Conservation (phyloP, 1,140 invertebrate genomes). For the Trichogramma pretiosum region DNA sequence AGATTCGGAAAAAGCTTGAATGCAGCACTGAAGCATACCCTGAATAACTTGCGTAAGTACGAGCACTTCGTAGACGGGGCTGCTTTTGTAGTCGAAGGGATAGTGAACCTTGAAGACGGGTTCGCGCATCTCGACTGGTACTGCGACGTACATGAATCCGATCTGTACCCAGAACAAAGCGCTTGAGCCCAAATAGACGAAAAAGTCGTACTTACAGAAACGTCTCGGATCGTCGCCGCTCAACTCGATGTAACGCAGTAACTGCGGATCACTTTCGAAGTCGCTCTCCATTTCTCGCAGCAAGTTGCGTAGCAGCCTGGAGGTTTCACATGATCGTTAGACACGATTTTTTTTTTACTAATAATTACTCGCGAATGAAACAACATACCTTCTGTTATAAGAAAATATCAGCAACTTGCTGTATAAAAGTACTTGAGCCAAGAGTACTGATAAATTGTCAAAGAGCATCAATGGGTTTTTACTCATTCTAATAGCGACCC, state of each 20-base stretch:
- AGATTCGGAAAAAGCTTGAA: neutral
- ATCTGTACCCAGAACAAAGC: neutral
- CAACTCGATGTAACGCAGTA: no score
- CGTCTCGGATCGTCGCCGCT: no score
- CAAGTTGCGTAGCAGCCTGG: neutral
- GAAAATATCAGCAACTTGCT: neutral
- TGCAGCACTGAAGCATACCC: neutral
- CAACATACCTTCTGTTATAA: neutral
- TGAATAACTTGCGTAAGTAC: neutral
- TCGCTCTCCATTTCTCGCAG: slow-evolving; percentile 3
- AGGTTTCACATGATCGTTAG: no score
- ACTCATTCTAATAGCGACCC: neutral
- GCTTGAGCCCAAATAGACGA: neutral
- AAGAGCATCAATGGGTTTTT: neutral
- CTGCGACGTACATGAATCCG: neutral
- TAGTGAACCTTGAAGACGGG: neutral
- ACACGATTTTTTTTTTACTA: no score
- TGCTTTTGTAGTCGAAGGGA: slow-evolving; percentile 5
- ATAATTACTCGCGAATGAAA: no score
- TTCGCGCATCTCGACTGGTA: neutral
- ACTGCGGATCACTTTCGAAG: neutral
- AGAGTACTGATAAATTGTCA: neutral
- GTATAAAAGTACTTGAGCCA: neutral
- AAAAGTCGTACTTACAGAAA: slow-evolving; percentile 3
- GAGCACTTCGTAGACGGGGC: neutral